phyloP scores from a whole-genome alignment of 2,888 invertebrate genomes.

The Stenolophus ochropezus region DNA sequence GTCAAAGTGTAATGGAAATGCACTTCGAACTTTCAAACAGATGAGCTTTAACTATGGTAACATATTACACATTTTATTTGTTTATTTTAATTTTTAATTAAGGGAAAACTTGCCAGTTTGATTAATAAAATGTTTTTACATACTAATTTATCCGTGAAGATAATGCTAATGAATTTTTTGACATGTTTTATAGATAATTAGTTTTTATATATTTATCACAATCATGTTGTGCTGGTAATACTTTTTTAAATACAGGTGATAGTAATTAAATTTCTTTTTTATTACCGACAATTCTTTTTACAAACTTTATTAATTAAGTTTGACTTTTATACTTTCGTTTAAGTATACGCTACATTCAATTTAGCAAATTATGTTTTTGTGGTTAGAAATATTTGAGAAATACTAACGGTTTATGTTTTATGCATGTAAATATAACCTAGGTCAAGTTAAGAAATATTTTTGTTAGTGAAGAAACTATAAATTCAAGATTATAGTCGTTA shows the following conservation, averaged over 20 bases:
- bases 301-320: neutral
- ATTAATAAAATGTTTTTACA: constrained; percentile 10
- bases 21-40: constrained; percentile 24
- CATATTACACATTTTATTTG: constrained; percentile 10
- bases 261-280: constrained; percentile 1
- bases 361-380: neutral
- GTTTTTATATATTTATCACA: constrained; percentile 7
- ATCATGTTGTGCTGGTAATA: neutral
- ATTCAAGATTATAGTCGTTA: neutral
- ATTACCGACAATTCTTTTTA: neutral
- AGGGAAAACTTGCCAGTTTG: neutral
- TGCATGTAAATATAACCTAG: neutral
- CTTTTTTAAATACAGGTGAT: neutral
- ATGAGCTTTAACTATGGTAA: neutral
- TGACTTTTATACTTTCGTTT: neutral
- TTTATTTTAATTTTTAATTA: constrained; percentile 31
- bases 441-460: neutral
- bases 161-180: neutral
- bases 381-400: neutral
- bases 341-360: neutral
- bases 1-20: constrained; percentile 10
- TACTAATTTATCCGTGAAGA: neutral
- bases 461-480: neutral
- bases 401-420: neutral
- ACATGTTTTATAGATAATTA: neutral